Percentiles rank a stretch among this genome's conserved stretches.
Conservation (phyloP, 2,888 invertebrate species). For the Leucoma salicis region DNA sequence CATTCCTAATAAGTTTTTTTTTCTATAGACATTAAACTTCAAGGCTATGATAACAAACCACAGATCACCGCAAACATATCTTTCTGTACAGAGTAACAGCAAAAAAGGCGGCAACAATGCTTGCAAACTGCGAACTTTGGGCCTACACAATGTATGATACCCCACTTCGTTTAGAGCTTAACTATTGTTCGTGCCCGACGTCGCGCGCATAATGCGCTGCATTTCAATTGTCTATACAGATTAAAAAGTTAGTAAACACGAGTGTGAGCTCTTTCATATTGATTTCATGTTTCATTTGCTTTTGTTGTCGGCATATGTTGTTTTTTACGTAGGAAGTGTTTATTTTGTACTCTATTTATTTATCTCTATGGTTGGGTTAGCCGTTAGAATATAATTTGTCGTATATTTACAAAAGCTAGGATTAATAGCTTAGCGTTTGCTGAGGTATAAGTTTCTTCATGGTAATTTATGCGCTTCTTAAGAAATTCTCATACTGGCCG, state of each 20-base stretch:
- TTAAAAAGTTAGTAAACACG: constrained; percentile 51
- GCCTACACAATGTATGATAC: constrained; percentile 38
- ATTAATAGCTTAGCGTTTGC: no score
- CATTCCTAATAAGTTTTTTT: no score
- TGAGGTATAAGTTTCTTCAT: no score
- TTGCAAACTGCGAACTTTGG: constrained; percentile 20
- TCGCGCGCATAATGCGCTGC: constrained; percentile 52
- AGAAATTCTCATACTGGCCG: no score
- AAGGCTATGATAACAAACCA: not conserved
- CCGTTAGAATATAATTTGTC: no score
- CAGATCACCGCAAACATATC: not conserved
- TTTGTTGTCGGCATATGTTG: constrained; percentile 10
- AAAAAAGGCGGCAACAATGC: not conserved
- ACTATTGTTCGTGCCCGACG: constrained; percentile 52
- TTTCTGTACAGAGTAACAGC: constrained; percentile 16
- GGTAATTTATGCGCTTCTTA: no score
- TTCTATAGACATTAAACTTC: no score
- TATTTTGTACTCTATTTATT: not conserved
- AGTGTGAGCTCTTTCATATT: constrained; percentile 38
- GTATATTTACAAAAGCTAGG: no score
- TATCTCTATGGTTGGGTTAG: no score
- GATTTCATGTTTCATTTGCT: constrained; percentile 32
- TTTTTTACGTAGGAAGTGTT: not conserved
- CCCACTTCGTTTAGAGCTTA: constrained; percentile 63
- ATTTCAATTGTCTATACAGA: constrained; percentile 56